Evolutionary conservation across 2,797 vertebrate species (phyloP).

Genomic region (Sebastiscus tertius): DNA sequence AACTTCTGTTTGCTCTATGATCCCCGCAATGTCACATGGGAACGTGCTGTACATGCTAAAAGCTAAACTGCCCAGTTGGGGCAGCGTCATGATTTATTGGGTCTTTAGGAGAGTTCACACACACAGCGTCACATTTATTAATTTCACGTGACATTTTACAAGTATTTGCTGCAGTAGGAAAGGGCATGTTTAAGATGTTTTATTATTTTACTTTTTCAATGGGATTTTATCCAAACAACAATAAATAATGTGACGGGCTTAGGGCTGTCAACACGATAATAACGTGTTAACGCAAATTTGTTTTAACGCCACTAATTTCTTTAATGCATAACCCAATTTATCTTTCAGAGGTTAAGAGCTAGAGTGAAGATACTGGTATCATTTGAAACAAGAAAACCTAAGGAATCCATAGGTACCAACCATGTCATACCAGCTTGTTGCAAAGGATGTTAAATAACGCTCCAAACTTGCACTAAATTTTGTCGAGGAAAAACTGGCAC

Average conservation of each 20-base stretch:
- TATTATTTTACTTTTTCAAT: not conserved
- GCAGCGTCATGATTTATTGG: not conserved
- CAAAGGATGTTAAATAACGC: too few species aligned
- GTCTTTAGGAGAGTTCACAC: not conserved
- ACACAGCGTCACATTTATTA: not conserved
- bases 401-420: too few species aligned
- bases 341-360: too few species aligned
- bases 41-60: not conserved
- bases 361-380: too few species aligned
- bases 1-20: slow-evolving; percentile 11
- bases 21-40: slow-evolving; percentile 7
- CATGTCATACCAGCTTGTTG: too few species aligned
- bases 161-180: not conserved
- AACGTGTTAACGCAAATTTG: too few species aligned
- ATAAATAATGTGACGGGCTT: not conserved
- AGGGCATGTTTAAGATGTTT: not conserved
- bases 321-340: too few species aligned
- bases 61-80: not conserved
- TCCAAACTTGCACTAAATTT: too few species aligned
- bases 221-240: not conserved
- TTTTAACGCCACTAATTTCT: too few species aligned
- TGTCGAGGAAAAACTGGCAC: too few species aligned
- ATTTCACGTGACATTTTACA: not conserved
- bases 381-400: too few species aligned
- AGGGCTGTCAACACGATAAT: too few species aligned